Evolutionary conservation across 37 sponge, comb jelly and placozoan species (phyloP).

Genomic region (Halichondria panicea): DNA sequence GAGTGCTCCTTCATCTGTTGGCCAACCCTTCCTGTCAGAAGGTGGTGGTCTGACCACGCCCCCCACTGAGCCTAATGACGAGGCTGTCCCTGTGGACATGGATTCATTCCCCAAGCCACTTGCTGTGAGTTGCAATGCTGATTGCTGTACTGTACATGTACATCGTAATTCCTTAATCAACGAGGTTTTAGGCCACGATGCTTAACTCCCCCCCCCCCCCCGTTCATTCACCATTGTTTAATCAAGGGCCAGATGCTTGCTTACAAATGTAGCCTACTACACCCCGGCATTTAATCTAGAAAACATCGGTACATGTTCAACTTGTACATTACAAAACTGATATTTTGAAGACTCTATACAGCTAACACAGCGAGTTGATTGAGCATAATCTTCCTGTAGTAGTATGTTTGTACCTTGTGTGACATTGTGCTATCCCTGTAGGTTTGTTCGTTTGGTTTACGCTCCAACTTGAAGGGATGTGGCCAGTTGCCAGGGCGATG

Average conservation of each 20-base stretch:
- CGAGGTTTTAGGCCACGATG: neutral
- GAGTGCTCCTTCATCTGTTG: neutral
- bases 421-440: neutral
- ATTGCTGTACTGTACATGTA: neutral
- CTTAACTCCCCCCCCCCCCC: too few species aligned
- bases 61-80: neutral
- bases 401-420: neutral
- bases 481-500: neutral
- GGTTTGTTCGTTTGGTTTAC: constrained; percentile 19
- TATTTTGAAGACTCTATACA: too few species aligned
- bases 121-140: constrained; percentile 31
- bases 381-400: neutral
- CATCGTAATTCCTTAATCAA: neutral
- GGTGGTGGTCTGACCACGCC: neutral
- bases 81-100: neutral
- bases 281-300: too few species aligned
- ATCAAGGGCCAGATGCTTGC: too few species aligned
- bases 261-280: too few species aligned
- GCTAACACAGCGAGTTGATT: neutral
- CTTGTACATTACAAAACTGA: too few species aligned
- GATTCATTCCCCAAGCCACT: constrained; percentile 21
- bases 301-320: too few species aligned
- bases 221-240: too few species aligned
- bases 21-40: neutral
- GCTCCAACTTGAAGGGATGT: neutral